Evolutionary conservation across 2,888 invertebrate species (phyloP), one percentile per base, ranked within the genome.

Genomic region (Autographa gamma): DNA sequence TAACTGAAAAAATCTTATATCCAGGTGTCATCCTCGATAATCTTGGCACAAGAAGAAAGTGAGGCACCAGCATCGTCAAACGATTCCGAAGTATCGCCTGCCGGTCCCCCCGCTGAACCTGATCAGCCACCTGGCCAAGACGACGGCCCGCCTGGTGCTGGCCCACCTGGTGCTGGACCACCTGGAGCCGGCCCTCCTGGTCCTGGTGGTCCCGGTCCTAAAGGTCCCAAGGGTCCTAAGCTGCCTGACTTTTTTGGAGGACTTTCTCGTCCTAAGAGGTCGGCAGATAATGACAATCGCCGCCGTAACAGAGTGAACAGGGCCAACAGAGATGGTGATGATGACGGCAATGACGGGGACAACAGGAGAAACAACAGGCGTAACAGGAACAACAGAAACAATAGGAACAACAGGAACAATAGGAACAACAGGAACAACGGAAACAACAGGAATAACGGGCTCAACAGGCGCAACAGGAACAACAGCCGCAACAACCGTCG

Each of bases 11-110:
- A n/a, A 48, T 14, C 48, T 48, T 14, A 48, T 48, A 48, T 5
- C 52, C 60, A 81, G 80, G 62, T 74, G 25, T 65, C 71, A 60
- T 69, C 67, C 16, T 59, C 72, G 18, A 59, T 67, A 63, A 71
- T 61, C 63, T 43, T 43, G 14, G 43, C 43, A 43, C 43, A 43
- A 43, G 43, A 43, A 43, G 5, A 43, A 43, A 43, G 43, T 43
- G 43, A 43, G 16, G 14, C 43, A 43, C 14, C 16, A 16, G 43
- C 14, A 43, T 43, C 43, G 16, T 43, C 43, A 16, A 43, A 43
- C 16, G 43, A 43, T 16, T 43, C 43, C 14, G 43, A 16, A 43
- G 43, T 6, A 3, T 43, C 43, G 43, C 2, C 43, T 43, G 43
- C 43, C 16, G 16, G 16, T 16, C 43, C 43, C 4, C 16, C 14